A percentile compares a stretch with the other conserved stretches of the same genome.
These are phyloP conservation scores for Sorex maritimensis DNA, from an alignment of 2,797 vertebrate species.

Conservation along the genomic window DNA sequence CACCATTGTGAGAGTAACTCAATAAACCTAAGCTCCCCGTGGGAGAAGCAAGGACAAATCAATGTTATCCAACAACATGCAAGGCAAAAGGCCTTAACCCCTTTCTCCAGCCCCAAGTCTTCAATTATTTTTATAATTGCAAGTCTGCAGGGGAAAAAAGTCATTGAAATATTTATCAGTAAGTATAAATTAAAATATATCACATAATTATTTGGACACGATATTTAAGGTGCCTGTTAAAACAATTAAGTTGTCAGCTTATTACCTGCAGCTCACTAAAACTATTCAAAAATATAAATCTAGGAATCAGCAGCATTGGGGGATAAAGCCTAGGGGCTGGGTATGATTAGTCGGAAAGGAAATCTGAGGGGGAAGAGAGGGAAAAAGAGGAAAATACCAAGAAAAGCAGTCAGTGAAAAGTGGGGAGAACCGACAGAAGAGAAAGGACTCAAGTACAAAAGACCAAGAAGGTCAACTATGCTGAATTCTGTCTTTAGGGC, in stretches of 20 bases:
- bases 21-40: no score
- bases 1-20: no score
- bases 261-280: neutral
- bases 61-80: no score
- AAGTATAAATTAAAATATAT: conserved; percentile 10
- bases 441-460: neutral
- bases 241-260: neutral
- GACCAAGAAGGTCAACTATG: neutral
- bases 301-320: neutral
- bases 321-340: neutral
- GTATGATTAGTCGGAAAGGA: neutral
- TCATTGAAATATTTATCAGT: neutral
- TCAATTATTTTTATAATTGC: conserved; percentile 27
- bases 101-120: no score
- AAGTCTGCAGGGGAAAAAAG: neutral
- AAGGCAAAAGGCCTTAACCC: no score
- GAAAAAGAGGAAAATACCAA: neutral
- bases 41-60: no score
- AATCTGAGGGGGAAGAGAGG: neutral
- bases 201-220: neutral
- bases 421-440: neutral
- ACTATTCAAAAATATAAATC: neutral
- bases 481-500: neutral
- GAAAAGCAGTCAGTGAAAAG: neutral
- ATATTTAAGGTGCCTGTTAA: conserved; percentile 2